Conservation (phyloP, 2,113 vertebrate species). For the Amia ocellicauda region DNA sequence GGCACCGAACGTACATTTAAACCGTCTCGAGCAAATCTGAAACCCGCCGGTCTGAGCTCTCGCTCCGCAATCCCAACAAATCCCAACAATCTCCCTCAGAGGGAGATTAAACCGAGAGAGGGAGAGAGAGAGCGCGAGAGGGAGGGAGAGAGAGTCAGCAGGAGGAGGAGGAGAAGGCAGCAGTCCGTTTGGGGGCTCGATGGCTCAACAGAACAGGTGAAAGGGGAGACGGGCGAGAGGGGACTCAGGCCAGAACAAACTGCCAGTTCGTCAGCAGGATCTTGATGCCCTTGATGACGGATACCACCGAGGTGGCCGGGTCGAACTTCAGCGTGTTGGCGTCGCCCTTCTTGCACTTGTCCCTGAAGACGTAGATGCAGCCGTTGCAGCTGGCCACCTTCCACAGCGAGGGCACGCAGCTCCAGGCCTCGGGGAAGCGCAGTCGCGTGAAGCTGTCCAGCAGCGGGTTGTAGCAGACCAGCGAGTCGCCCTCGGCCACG, state of each 20-base stretch:
- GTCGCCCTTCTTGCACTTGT: constrained; percentile 94
- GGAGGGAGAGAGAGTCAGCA: too few species aligned
- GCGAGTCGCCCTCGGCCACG: constrained; percentile 87
- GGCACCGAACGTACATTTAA: too few species aligned
- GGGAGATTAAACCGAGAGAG: too few species aligned
- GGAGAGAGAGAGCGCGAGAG: too few species aligned
- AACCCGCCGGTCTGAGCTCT: too few species aligned
- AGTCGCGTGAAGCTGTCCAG: constrained; percentile 95
- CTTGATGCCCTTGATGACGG: constrained; percentile 89
- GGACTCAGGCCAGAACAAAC: constrained; percentile 88
- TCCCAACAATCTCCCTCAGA: too few species aligned
- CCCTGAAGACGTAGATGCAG: constrained; percentile 93
- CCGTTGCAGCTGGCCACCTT: constrained; percentile 98
- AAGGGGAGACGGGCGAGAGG: too few species aligned
- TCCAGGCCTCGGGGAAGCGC: constrained; percentile 92
- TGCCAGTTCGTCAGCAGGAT: constrained; percentile 95
- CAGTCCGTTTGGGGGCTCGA: too few species aligned
- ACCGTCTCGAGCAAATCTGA: too few species aligned
- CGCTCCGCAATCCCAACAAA: too few species aligned
- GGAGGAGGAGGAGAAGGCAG: too few species aligned
- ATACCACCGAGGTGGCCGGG: constrained; percentile 91
- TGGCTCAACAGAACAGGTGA: too few species aligned
- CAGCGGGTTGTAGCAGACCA: constrained; percentile 93
- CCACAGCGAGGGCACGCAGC: constrained; percentile 90
- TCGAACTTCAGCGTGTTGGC: constrained; percentile 95